Conservation (phyloP, 2,888 invertebrate genomes). For the Agrypnus murinus region DNA sequence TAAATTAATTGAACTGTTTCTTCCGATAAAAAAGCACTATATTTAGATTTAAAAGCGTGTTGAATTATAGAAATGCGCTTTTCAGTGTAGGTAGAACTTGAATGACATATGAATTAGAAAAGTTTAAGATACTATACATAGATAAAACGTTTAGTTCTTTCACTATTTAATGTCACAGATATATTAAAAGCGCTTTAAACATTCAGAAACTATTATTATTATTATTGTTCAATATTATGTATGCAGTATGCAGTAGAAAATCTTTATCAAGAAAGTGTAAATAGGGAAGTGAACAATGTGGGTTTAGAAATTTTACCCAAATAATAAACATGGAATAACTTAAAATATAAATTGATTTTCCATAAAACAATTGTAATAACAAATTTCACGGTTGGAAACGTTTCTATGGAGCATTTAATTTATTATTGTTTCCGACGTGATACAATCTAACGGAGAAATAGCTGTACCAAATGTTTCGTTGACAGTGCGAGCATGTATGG, state of each 20-base stretch:
- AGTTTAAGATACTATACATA: constrained; percentile 3
- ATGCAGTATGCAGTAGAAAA: too few relatives aligned
- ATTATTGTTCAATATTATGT: too few relatives aligned
- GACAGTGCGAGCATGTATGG: constrained; percentile 45
- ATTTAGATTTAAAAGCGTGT: background rate
- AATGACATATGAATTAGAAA: constrained; percentile 16
- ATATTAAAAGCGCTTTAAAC: background rate
- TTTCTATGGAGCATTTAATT: constrained; percentile 46
- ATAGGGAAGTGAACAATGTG: background rate
- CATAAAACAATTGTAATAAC: constrained; percentile 42
- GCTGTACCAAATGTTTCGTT: constrained; percentile 47
- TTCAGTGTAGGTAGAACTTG: constrained; percentile 14
- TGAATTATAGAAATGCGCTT: constrained; percentile 10
- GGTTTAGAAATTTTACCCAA: background rate
- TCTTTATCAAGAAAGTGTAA: too few relatives aligned
- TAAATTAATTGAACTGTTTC: too few relatives aligned
- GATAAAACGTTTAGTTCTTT: constrained; percentile 15
- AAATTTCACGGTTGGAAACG: constrained; percentile 44
- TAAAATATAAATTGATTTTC: constrained; percentile 28
- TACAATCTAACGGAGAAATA: constrained; percentile 48
- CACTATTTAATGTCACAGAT: constrained; percentile 2
- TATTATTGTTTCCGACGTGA: constrained; percentile 48
- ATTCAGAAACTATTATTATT: too few relatives aligned
- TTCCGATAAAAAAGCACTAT: too few relatives aligned
- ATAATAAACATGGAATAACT: constrained; percentile 9